Percentiles rank a stretch among this genome's conserved stretches.
These are phyloP conservation scores for Papilio dardanus DNA, from an alignment of 1,140 invertebrate species.

Conservation along the genomic window DNA sequence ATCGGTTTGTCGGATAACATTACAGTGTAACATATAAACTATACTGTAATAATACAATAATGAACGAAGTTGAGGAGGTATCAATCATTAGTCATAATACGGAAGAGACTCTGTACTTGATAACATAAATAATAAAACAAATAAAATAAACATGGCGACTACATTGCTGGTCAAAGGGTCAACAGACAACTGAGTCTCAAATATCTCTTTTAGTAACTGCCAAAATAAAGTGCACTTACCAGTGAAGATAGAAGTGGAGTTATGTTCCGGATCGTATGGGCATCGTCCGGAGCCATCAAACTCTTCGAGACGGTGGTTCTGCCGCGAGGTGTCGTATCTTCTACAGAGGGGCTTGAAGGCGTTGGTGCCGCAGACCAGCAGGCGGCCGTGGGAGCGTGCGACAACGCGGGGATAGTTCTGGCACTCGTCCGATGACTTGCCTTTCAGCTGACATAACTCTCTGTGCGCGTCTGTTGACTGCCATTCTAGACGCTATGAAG, in stretches of 20 bases:
- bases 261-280: conserved; percentile 96
- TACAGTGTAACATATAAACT: neutral
- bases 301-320: conserved; percentile 84
- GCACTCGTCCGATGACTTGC: conserved; percentile 94
- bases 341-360: conserved; percentile 97
- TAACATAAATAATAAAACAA: neutral
- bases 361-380: conserved; percentile 97
- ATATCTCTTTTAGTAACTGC: too few species aligned
- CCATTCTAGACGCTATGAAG: conserved; percentile 91
- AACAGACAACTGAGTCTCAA: neutral
- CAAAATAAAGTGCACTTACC: conserved; percentile 68
- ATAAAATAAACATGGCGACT: neutral
- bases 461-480: conserved; percentile 90
- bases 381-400: conserved; percentile 85
- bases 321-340: conserved; percentile 83
- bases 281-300: conserved; percentile 93
- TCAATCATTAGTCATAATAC: neutral
- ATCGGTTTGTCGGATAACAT: neutral
- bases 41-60: neutral
- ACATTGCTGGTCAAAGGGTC: neutral
- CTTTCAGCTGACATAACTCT: conserved; percentile 93
- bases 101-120: neutral
- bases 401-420: conserved; percentile 98
- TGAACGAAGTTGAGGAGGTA: neutral
- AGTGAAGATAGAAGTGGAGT: conserved; percentile 93